Evolutionary conservation across 2,888 invertebrate genomes (phyloP), one percentile per base, ranked within the genome.

Genomic region (Gryllus longicercus): DNA sequence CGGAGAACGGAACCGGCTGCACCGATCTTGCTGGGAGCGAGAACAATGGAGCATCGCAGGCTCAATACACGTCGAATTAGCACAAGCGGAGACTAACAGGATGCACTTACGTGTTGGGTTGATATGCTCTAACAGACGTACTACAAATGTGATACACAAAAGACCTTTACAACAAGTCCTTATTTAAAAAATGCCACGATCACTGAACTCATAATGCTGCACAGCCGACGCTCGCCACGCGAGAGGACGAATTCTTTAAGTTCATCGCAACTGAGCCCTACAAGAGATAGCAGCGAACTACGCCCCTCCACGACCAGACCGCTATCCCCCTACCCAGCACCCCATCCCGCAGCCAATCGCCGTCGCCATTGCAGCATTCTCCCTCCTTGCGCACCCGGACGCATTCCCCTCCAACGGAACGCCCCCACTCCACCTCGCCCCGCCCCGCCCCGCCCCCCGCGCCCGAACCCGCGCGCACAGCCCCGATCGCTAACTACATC

Each of bases 201-300:
- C n/a, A 14, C 63, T 63, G 63, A 63, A 63, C 12, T 63, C 78
- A 78, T 78, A 74, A 74, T 78, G 78, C 74, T 74, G 78, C 38
- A 49, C 78, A 74, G 63, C 74, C 78, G 78, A 78, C 49, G n/a
- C 78, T 38, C 38, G 74, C 21, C 51, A 49, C 74, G 74, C 78
- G 78, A 78, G 78, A 78, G 78, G 63, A 51, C 49, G 78, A 63
- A 63, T 63, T 63, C 63, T 63, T 63, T 14, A 63, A 63, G 49
- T 74, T 78, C 63, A 63, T 38, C 74, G 49, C 78, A 25, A 18
- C 25, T 38, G 18, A 78, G 51, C 78, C 78, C 51, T 74, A 74
- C 78, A 21, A 51, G 25, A 16, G 25, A 74, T 78, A 63, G 63
- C 14, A n/a, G 16, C 63, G 63, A 63, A 63, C 63, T 63, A 63